phyloP scores from a whole-genome alignment of 2,113 vertebrate species.

The Dipodomys ordii region DNA sequence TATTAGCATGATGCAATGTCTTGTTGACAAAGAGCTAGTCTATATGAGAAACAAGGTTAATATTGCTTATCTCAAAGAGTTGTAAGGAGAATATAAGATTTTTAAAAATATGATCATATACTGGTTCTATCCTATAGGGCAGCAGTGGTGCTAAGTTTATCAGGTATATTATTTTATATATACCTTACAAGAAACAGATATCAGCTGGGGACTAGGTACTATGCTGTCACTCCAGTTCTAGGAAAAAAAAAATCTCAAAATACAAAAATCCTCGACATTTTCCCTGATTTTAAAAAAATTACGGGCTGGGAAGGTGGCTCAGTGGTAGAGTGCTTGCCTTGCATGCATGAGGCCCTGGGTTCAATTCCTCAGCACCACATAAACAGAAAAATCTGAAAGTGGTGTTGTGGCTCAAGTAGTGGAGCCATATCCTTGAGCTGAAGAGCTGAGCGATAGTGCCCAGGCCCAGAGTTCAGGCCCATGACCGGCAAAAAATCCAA shows the following conservation, averaged over 20 bases:
- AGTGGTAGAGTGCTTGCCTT: no score
- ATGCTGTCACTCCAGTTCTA: not conserved
- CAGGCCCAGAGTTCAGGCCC: no score
- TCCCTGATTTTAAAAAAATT: not conserved
- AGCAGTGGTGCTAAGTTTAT: not conserved
- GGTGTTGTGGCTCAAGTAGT: no score
- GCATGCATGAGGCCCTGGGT: no score
- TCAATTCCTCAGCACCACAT: no score
- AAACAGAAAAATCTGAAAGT: no score
- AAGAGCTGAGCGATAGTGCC: no score
- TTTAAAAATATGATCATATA: not conserved
- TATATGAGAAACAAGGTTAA: constrained; percentile 18
- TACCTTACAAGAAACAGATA: not conserved
- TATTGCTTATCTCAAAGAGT: not conserved
- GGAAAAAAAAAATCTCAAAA: constrained; percentile 21
- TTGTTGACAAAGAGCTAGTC: not conserved
- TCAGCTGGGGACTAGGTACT: not conserved
- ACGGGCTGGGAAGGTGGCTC: no score
- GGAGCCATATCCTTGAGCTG: no score
- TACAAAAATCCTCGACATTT: not conserved
- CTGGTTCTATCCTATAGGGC: not conserved
- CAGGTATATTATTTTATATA: not conserved
- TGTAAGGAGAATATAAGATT: not conserved
- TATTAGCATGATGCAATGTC: not conserved
- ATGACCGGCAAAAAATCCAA: no score